A percentile compares a stretch with the other conserved stretches of the same genome.
phyloP scores from a whole-genome alignment of 2,797 vertebrate genomes.

The Aulostomus chinensis region DNA sequence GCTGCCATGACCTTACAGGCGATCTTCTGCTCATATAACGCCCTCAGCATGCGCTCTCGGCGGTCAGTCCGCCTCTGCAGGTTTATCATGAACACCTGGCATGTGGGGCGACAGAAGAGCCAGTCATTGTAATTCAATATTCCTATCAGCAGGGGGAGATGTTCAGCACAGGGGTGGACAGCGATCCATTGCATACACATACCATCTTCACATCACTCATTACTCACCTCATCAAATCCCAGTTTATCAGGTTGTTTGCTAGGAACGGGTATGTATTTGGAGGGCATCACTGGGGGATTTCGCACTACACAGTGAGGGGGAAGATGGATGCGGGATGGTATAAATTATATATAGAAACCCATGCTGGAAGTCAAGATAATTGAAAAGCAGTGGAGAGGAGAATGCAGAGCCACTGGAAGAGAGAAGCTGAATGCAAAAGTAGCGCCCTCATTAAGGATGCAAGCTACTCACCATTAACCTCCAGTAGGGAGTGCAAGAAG shows the following conservation, averaged over 20 bases:
- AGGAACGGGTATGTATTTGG: conserved; percentile 82
- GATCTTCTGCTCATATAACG: conserved; percentile 83
- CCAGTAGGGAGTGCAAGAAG: conserved; percentile 87
- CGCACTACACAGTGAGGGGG: conserved; percentile 82
- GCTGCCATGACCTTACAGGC: conserved; percentile 82
- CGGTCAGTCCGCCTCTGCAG: conserved; percentile 83
- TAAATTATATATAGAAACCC: conserved; percentile 29
- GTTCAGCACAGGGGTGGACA: conserved; percentile 33
- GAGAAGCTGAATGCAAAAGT: conserved; percentile 3
- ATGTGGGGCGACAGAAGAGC: background rate
- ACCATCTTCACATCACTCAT: conserved; percentile 61
- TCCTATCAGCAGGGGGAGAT: conserved; percentile 28
- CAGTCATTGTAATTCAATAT: conserved; percentile 1
- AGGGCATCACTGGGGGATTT: conserved; percentile 87
- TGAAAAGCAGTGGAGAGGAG: conserved; percentile 16
- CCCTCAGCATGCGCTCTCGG: conserved; percentile 83
- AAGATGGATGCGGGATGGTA: conserved; percentile 69
- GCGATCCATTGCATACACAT: conserved; percentile 59
- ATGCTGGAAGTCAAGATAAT: conserved; percentile 29
- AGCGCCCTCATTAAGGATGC: background rate
- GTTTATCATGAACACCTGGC: conserved; percentile 93
- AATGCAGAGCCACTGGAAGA: conserved; percentile 17
- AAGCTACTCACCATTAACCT: conserved; percentile 86
- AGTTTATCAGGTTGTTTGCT: conserved; percentile 90
- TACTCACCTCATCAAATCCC: conserved; percentile 96